Conservation (phyloP, 2,113 vertebrate species). For the Cryptotis parvus region DNA sequence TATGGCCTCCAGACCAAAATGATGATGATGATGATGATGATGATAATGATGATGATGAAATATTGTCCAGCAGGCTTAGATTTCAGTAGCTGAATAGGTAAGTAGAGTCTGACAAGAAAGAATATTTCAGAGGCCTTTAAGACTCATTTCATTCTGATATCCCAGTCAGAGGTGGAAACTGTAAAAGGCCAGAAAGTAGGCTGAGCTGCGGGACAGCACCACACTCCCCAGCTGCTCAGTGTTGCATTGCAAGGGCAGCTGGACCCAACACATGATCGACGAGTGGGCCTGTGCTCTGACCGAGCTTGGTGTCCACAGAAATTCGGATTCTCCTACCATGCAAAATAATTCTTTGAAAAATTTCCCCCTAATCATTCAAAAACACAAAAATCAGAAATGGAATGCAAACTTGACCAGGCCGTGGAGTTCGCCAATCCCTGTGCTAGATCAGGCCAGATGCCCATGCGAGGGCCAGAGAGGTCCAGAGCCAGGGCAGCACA, state of each 20-base stretch:
- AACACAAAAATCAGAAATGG: background rate
- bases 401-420: background rate
- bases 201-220: too few species aligned
- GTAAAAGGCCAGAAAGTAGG: background rate
- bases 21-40: too few species aligned
- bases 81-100: too few species aligned
- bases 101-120: constrained; percentile 20
- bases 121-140: constrained; percentile 8
- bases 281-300: background rate
- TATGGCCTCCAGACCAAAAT: too few species aligned
- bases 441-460: too few species aligned
- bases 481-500: background rate
- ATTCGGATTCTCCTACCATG: background rate
- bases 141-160: background rate
- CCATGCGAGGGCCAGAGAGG: background rate
- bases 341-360: background rate
- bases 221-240: background rate
- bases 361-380: constrained; percentile 16
- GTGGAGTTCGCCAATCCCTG: background rate
- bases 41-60: too few species aligned
- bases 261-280: too few species aligned
- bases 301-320: background rate
- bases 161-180: background rate
- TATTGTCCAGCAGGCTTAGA: too few species aligned
- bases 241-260: background rate